Evolutionary conservation across 1,140 invertebrate genomes (phyloP).

Genomic region (Tribolium castaneum): DNA sequence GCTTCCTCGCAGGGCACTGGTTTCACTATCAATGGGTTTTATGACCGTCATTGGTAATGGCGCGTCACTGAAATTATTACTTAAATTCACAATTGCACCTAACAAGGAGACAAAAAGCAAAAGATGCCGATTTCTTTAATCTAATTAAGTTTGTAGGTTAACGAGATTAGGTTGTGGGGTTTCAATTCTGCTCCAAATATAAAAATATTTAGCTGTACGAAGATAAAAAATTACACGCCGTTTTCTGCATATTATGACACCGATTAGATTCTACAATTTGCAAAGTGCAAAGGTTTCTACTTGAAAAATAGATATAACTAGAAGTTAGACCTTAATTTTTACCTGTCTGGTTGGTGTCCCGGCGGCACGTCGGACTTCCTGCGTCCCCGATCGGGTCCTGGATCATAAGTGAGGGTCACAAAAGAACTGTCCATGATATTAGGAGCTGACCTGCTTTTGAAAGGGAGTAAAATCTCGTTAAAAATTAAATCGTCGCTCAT

Average conservation of each 20-base stretch:
- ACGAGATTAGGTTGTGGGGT: neutral
- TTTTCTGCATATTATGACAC: too few relatives aligned
- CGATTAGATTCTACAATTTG: too few relatives aligned
- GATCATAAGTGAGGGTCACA: constrained; percentile 61
- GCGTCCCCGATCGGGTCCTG: constrained; percentile 57
- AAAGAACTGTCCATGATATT: constrained; percentile 60
- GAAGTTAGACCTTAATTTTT: neutral
- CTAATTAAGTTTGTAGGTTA: constrained; percentile 25
- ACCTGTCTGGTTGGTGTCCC: constrained; percentile 53
- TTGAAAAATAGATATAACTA: too few relatives aligned
- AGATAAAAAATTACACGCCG: neutral
- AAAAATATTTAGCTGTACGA: neutral
- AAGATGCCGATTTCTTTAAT: constrained; percentile 26
- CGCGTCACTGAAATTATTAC: constrained; percentile 51
- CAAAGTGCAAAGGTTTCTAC: too few relatives aligned
- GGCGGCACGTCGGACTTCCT: constrained; percentile 57
- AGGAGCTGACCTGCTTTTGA: constrained; percentile 59
- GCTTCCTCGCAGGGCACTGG: constrained; percentile 41
- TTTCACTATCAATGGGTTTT: constrained; percentile 50
- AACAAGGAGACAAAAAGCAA: constrained; percentile 9
- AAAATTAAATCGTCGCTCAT: constrained; percentile 60
- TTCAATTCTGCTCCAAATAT: neutral
- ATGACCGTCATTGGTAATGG: constrained; percentile 57
- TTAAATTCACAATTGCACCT: constrained; percentile 16
- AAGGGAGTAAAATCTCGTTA: constrained; percentile 56